Evolutionary conservation across 2,113 vertebrate genomes (phyloP).

Genomic region (Thunnus maccoyii): DNA sequence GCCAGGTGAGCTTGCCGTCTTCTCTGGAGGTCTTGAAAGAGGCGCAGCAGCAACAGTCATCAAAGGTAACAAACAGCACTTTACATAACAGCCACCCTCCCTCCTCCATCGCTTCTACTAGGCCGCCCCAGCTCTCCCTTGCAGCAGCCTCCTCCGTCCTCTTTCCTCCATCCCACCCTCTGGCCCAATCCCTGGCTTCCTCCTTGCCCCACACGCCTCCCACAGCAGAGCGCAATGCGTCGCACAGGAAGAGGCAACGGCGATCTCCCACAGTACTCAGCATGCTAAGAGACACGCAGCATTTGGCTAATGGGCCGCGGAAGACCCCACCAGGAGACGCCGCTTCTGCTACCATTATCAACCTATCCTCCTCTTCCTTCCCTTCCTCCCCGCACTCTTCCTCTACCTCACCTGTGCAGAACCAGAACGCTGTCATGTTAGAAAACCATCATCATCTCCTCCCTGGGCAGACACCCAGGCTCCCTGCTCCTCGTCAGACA

Average conservation of each 20-base stretch:
- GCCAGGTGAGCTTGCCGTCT: constrained; percentile 49
- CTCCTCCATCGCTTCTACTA: constrained; percentile 67
- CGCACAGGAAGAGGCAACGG: constrained; percentile 77
- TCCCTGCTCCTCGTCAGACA: constrained; percentile 53
- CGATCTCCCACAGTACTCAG: constrained; percentile 77
- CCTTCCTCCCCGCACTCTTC: constrained; percentile 59
- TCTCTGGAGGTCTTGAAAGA: constrained; percentile 77
- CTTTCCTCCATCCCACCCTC: constrained; percentile 74
- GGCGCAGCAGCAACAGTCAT: constrained; percentile 72
- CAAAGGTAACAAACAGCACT: constrained; percentile 91
- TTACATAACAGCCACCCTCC: constrained; percentile 87
- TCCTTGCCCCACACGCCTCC: constrained; percentile 76
- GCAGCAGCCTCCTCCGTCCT: constrained; percentile 75
- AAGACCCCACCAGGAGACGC: constrained; percentile 64
- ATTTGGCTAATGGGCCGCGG: constrained; percentile 63
- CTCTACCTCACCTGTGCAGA: constrained; percentile 81
- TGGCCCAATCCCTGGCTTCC: constrained; percentile 75
- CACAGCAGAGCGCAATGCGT: constrained; percentile 63
- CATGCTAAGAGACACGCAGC: constrained; percentile 73
- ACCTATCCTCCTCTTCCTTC: constrained; percentile 72
- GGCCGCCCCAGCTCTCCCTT: constrained; percentile 71
- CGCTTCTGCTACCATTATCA: constrained; percentile 70
- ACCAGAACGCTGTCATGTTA: constrained; percentile 58
- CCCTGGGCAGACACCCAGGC: constrained; percentile 57
- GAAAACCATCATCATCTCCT: constrained; percentile 70